Base-by-base conservation (phyloP, 1,140 invertebrate species). In the Nixonia krombeini region DNA sequence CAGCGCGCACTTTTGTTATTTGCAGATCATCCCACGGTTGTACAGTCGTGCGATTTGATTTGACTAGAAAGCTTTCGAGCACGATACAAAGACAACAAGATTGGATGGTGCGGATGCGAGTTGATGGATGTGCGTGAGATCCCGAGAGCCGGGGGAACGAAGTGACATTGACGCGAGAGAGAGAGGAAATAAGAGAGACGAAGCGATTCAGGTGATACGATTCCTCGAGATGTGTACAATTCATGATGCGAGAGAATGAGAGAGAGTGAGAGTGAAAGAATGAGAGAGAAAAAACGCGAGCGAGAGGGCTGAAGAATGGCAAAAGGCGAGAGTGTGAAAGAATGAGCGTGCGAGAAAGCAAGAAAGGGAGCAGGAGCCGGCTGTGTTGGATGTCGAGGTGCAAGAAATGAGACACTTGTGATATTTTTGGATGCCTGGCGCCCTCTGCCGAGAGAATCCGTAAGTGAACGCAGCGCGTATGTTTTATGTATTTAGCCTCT, bases 81-180 rank as follows among this genome's bases (percentile, higher is more conserved):
- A 83, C 80, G 81, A 79, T 83, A 79, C 81, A 84, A 83, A 83
- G 81, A 84, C 82, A 81, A 84, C 82, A 84, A 82, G 81, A 82
- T 84, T 84, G 82, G 82, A 84, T 83, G 80, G 72, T 82, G 79
- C 74, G 80, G 80, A 84, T 84, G 82, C 81, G 80, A 83, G 75
- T 83, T 81, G 81, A 83, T 84, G 79, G 82, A 84, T 84, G 82
- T 84, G 82, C 81, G 82, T 84, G 82, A 84, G 79, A 83, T 78
- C 71, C 81, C 67, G 72, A 79, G 52, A 78, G 76, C 75, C 73
- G 78, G 79, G 77, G 76, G 66, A 75, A 69, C 59, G 67, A 67
- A 63, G 75, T 74, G 71, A 59, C 52, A 68, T 33, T 28, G 9
- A 15, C 42, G 69, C 61, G 66, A 66, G 61, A 65, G 61, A 65